These are phyloP conservation scores for Neofelis nebulosa DNA, from an alignment of 2,113 vertebrate species.

Conservation along the genomic window DNA sequence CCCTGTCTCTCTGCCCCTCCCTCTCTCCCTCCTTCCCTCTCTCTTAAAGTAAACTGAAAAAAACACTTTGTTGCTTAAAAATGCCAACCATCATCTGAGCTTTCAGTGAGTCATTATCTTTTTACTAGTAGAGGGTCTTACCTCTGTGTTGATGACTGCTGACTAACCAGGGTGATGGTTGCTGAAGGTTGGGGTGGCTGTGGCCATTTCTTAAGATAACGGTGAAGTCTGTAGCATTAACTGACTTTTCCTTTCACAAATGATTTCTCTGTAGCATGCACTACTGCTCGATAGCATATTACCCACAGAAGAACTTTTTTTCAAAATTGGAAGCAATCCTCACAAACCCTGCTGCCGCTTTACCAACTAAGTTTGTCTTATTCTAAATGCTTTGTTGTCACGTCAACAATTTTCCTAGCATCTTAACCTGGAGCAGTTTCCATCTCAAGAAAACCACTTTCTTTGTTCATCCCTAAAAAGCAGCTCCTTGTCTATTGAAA, in stretches of 20 bases:
- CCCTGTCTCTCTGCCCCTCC: no score
- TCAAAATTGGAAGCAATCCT: not conserved
- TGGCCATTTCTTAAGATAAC: not conserved
- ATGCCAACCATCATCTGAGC: not conserved
- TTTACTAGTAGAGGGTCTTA: not conserved
- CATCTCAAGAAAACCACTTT: not conserved
- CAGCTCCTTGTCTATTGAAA: not conserved
- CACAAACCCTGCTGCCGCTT: not conserved
- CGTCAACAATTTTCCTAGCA: not conserved
- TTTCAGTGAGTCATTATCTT: not conserved
- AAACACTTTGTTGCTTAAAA: not conserved
- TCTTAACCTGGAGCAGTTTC: not conserved
- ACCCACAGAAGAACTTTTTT: not conserved
- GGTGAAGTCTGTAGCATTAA: not conserved
- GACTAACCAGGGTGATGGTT: not conserved
- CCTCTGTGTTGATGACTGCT: not conserved
- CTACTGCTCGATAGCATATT: not conserved
- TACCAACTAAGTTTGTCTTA: not conserved
- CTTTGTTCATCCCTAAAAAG: not conserved
- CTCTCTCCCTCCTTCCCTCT: no score
- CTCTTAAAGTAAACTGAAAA: not conserved
- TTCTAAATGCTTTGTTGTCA: not conserved
- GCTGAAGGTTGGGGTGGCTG: not conserved
- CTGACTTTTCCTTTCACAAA: not conserved
- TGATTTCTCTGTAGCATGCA: not conserved